These are phyloP conservation scores for Hydrocynus forskahlii DNA, from an alignment of 2,797 vertebrate species.

Conservation along the genomic window DNA sequence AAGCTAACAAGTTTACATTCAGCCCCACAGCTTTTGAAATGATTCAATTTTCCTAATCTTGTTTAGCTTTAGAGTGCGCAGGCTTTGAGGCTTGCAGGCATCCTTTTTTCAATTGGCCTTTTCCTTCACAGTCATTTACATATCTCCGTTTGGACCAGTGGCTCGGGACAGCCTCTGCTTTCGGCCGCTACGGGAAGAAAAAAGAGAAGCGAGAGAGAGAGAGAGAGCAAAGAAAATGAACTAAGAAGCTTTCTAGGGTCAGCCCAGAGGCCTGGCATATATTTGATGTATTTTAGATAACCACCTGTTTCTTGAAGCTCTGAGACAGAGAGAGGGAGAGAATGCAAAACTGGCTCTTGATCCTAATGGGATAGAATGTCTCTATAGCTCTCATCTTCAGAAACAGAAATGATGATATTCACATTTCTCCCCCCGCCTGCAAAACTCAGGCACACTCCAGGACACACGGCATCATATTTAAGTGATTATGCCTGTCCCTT, in stretches of 20 bases:
- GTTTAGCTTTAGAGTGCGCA: constrained; percentile 83
- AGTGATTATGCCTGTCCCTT: constrained; percentile 30
- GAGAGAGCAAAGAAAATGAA: constrained; percentile 55
- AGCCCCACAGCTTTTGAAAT: constrained; percentile 83
- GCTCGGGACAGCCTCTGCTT: constrained; percentile 77
- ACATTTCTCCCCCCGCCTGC: constrained; percentile 62
- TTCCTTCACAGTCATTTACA: constrained; percentile 80
- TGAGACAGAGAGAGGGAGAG: constrained; percentile 2
- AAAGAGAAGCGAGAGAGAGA: not conserved
- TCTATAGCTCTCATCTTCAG: constrained; percentile 66
- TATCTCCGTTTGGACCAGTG: constrained; percentile 77
- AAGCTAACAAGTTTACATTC: constrained; percentile 83
- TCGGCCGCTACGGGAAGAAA: constrained; percentile 67
- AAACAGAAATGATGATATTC: constrained; percentile 60
- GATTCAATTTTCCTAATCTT: constrained; percentile 88
- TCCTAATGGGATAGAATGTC: constrained; percentile 75
- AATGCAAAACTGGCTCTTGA: constrained; percentile 71
- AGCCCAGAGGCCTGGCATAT: constrained; percentile 79
- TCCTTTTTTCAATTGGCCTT: constrained; percentile 77
- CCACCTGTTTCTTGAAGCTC: constrained; percentile 65
- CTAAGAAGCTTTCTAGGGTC: constrained; percentile 70
- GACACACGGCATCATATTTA: constrained; percentile 29
- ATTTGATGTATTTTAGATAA: constrained; percentile 81
- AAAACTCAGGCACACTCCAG: constrained; percentile 48
- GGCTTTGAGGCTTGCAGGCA: constrained; percentile 81